Percentiles rank a stretch among this genome's conserved stretches.
These are phyloP conservation scores for Eupithecia subfuscata DNA, from an alignment of 2,888 invertebrate species.

Conservation along the genomic window DNA sequence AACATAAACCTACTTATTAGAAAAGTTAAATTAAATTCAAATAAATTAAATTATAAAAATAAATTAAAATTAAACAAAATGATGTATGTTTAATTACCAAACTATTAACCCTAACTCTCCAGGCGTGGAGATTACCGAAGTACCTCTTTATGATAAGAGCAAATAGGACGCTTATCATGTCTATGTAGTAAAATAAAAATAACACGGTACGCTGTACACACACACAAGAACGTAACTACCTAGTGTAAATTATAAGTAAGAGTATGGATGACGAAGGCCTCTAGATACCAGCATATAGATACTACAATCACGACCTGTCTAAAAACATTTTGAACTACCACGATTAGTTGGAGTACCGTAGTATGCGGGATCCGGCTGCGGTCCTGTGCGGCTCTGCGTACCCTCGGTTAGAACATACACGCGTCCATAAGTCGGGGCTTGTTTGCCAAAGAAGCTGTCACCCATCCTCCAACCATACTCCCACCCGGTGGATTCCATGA, in stretches of 20 bases:
- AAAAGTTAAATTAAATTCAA: too few relatives aligned
- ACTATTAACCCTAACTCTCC: too few relatives aligned
- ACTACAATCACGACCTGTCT: background rate
- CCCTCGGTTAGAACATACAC: constrained; percentile 52
- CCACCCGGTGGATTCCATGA: constrained; percentile 51
- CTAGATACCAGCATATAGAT: background rate
- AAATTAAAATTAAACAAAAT: too few relatives aligned
- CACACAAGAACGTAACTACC: background rate
- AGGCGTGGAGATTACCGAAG: background rate
- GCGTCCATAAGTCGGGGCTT: constrained; percentile 48
- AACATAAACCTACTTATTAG: too few relatives aligned
- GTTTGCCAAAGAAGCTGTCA: constrained; percentile 53
- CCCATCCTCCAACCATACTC: constrained; percentile 58
- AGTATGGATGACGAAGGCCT: too few relatives aligned
- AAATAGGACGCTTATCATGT: background rate
- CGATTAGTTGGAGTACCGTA: constrained; percentile 47
- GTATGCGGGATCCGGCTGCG: constrained; percentile 57
- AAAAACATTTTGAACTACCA: background rate
- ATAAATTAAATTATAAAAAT: background rate
- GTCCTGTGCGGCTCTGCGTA: constrained; percentile 53
- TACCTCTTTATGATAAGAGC: background rate
- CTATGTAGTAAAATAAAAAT: background rate
- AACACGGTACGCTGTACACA: background rate
- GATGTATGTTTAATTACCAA: background rate
- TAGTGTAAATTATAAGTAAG: background rate